Base-by-base conservation (phyloP, 2,113 vertebrate species). In the Solea senegalensis region DNA sequence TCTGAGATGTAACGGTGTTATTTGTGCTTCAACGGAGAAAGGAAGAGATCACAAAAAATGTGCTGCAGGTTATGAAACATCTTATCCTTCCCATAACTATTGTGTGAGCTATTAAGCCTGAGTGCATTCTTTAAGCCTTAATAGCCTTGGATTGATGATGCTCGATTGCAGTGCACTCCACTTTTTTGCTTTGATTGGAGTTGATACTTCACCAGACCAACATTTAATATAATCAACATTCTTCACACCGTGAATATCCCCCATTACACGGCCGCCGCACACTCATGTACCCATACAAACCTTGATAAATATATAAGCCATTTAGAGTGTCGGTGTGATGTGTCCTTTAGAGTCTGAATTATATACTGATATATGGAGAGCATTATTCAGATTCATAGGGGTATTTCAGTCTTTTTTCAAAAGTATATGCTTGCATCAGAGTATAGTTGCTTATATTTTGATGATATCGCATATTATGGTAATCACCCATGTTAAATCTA, bases 161-260 rank as follows among this genome's bases (percentile, higher is more conserved):
- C 65, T 69, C 45, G 81, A 89, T 88, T 89, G 69, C 48, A 63
- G 68, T 16, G 49, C 55, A 64, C 66, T 67, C n/a, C 41, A 3
- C 52, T 64, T 70, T 82, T 86, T 74, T 8, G n/a, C 68, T 71
- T 76, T 89, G 84, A 89, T 89, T 88, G 56, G 61, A 82, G 74
- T 72, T 40, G 41, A 73, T 40, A 63, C 80, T 80, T 48, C 58
- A 70, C 48, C 65, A 84, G 59, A 77, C 71, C 46, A 49, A 44
- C 56, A 61, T 21, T 21, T 21, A 21, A 21, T 21, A 21, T 62
- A 75, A 87, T 90, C 88, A 84, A 72, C 79, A 57, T 63, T 74
- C 55, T 72, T 73, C 43, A 65, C 43, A n/a, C 26, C 58, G 43
- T 78, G 70, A 53, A 68, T 65, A 45, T 49, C 63, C 28, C 15